Evolutionary conservation across 23 tunicate species (phyloP).

Genomic region (Ciona savignyi): DNA sequence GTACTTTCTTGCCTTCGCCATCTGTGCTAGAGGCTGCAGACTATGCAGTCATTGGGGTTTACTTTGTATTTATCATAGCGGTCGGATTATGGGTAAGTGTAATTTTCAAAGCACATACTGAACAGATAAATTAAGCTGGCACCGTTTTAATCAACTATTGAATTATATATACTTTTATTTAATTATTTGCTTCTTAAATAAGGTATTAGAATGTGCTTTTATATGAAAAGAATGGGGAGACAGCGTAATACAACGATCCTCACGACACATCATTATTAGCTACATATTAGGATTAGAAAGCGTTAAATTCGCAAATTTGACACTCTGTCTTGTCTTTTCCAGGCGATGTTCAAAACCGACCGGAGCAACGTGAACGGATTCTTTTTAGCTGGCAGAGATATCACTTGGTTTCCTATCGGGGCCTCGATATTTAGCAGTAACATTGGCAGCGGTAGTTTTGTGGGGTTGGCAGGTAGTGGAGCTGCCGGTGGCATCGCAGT

Average conservation of each 20-base stretch:
- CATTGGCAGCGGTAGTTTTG: slow-evolving; percentile 93
- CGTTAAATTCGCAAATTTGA: too few species aligned
- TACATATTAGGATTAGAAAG: too few species aligned
- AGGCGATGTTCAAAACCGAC: slow-evolving; percentile 81
- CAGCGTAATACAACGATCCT: too few species aligned
- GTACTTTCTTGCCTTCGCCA: neutral
- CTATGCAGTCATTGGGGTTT: slow-evolving; percentile 63
- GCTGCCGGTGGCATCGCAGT: slow-evolving; percentile 99
- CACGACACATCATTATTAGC: too few species aligned
- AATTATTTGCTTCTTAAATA: neutral
- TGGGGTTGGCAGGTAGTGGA: slow-evolving; percentile 96
- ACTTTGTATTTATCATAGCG: slow-evolving; percentile 54
- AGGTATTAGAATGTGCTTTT: too few species aligned
- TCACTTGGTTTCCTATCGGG: slow-evolving; percentile 89
- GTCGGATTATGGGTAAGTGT: slow-evolving; percentile 74
- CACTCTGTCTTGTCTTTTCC: too few species aligned
- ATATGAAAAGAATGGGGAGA: too few species aligned
- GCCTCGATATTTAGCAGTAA: slow-evolving; percentile 94
- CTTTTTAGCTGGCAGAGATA: slow-evolving; percentile 89
- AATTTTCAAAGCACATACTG: too few species aligned
- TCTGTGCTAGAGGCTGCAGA: slow-evolving; percentile 5
- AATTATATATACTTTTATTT: too few species aligned
- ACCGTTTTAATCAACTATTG: too few species aligned
- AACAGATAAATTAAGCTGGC: too few species aligned
- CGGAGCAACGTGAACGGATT: slow-evolving; percentile 85